A percentile compares a stretch with the other conserved stretches of the same genome.
phyloP scores from a whole-genome alignment of 2,113 vertebrate genomes.

The Promerops cafer region DNA sequence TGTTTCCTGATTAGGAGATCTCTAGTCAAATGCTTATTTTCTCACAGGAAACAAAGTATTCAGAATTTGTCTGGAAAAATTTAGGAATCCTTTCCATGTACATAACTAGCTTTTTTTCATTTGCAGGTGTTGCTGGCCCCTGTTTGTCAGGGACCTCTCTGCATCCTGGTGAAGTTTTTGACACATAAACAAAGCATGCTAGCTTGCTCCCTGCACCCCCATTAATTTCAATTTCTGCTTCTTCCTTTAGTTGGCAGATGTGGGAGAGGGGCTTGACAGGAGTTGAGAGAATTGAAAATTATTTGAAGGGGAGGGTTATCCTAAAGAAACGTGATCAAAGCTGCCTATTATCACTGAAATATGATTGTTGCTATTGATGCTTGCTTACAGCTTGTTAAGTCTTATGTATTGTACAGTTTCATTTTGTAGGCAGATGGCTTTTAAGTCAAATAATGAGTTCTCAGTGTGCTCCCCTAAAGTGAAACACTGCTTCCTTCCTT shows the following conservation, averaged over 20 bases:
- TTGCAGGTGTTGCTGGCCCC: neutral
- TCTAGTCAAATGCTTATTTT: slow-evolving; percentile 13
- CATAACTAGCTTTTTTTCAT: neutral
- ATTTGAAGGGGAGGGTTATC: neutral
- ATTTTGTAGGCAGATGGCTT: slow-evolving; percentile 14
- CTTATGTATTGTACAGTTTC: neutral
- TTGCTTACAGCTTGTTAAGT: slow-evolving; percentile 7
- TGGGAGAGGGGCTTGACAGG: neutral
- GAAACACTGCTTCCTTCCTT: slow-evolving; percentile 5
- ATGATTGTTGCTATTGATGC: neutral
- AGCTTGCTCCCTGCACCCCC: neutral
- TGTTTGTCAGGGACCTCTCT: neutral
- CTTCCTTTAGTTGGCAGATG: neutral
- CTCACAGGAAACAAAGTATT: slow-evolving; percentile 13
- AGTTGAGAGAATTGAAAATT: neutral
- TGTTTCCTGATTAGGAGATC: slow-evolving; percentile 35
- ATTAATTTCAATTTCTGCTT: neutral
- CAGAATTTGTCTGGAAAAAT: slow-evolving; percentile 25
- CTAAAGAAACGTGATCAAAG: neutral
- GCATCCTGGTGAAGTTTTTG: neutral
- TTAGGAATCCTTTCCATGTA: neutral
- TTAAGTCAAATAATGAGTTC: neutral
- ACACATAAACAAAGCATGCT: neutral
- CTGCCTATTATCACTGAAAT: neutral
- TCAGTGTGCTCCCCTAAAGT: neutral